These are phyloP conservation scores for Orius insidiosus DNA, from an alignment of 1,140 invertebrate genomes.

Conservation along the genomic window DNA sequence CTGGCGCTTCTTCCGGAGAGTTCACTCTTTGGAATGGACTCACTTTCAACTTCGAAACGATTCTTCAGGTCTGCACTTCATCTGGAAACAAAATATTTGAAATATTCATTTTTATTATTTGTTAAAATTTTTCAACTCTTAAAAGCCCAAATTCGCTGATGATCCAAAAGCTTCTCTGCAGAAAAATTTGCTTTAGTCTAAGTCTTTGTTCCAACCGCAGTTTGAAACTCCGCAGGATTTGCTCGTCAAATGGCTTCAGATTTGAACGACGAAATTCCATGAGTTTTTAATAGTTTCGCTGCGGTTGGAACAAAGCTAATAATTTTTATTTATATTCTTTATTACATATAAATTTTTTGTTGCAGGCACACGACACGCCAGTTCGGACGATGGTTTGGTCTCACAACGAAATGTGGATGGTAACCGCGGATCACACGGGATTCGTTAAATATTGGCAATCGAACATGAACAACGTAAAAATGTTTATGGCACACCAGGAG, in stretches of 20 bases:
- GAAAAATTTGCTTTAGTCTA: too few species aligned
- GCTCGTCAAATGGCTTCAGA: too few species aligned
- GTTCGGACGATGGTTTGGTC: slow-evolving; percentile 99
- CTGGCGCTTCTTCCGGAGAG: slow-evolving; percentile 96
- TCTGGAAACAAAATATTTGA: neutral
- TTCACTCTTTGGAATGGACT: slow-evolving; percentile 99
- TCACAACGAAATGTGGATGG: slow-evolving; percentile 98
- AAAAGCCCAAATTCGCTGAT: too few species aligned
- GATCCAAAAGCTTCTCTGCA: too few species aligned
- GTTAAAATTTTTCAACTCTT: too few species aligned
- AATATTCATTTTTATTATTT: too few species aligned
- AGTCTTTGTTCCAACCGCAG: too few species aligned
- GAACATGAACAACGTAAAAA: slow-evolving; percentile 99
- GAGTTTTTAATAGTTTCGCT: too few species aligned
- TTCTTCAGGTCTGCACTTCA: slow-evolving; percentile 64
- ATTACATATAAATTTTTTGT: neutral
- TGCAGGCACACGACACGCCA: slow-evolving; percentile 89
- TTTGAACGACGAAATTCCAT: too few species aligned
- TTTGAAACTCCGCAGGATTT: too few species aligned
- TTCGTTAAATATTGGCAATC: slow-evolving; percentile 99
- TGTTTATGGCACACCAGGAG: slow-evolving; percentile 99
- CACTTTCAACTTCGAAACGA: slow-evolving; percentile 99
- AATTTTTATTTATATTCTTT: too few species aligned
- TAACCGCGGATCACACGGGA: slow-evolving; percentile 94
- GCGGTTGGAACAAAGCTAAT: too few species aligned